These are phyloP conservation scores for Apocrypta bakeri DNA, from an alignment of 1,140 invertebrate species.

Conservation along the genomic window DNA sequence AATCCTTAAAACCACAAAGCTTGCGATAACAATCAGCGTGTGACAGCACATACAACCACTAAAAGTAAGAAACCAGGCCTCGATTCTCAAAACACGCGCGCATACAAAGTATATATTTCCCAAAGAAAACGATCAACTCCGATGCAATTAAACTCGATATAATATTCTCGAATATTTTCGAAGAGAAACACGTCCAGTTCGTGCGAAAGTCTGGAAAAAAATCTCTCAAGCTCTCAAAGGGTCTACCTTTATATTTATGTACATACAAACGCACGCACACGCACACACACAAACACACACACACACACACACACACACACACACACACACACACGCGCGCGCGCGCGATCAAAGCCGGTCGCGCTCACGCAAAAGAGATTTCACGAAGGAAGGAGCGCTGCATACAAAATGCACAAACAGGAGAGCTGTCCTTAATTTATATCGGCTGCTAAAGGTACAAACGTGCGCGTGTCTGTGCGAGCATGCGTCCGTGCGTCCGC, in stretches of 20 bases:
- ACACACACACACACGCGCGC: no score
- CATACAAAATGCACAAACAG: neutral
- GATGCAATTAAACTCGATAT: neutral
- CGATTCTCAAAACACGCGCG: neutral
- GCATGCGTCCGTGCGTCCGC: neutral
- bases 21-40: neutral
- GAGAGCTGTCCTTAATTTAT: neutral
- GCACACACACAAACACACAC: no score
- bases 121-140: neutral
- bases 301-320: no score
- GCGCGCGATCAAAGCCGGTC: constrained; percentile 8
- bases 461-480: neutral
- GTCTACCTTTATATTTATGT: no score
- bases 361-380: constrained; percentile 3
- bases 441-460: neutral
- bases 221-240: neutral
- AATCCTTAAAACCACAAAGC: neutral
- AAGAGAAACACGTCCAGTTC: neutral
- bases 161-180: neutral
- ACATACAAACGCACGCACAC: no score
- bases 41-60: neutral
- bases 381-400: neutral
- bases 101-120: neutral
- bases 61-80: neutral
- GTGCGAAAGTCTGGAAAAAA: no score